phyloP scores from a whole-genome alignment of 2,888 invertebrate genomes.

The Drosophila neoperkinsi region DNA sequence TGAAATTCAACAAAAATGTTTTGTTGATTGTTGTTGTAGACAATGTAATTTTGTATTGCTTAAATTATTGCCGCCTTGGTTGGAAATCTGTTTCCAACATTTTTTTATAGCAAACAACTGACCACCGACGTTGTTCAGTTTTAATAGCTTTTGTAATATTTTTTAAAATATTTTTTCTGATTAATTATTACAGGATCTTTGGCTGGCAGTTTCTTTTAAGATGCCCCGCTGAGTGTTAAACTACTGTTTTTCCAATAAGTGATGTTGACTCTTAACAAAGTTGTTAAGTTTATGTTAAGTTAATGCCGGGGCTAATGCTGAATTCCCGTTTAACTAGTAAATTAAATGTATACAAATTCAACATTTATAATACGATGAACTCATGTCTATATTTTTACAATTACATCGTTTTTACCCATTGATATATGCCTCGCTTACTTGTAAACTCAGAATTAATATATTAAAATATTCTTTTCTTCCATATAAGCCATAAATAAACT shows the following conservation, averaged over 20 bases:
- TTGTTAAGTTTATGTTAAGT: slow-evolving; percentile 4
- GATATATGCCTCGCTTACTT: not conserved
- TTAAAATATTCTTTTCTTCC: not conserved
- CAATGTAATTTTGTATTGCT: slow-evolving; percentile 57
- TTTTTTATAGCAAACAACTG: slow-evolving; percentile 15
- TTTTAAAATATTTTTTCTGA: slow-evolving; percentile 11
- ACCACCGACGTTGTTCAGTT: slow-evolving; percentile 44
- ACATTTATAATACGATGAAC: not conserved
- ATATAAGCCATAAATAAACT: not conserved
- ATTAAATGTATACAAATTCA: not conserved
- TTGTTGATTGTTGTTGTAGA: slow-evolving; percentile 56
- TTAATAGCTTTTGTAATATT: slow-evolving; percentile 36
- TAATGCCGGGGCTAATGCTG: not conserved
- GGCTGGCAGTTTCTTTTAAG: not conserved
- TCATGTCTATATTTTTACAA: not conserved
- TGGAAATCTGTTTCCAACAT: slow-evolving; percentile 12
- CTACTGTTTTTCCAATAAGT: slow-evolving; percentile 41
- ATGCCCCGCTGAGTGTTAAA: slow-evolving; percentile 37
- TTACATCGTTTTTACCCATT: not conserved
- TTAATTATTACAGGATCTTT: slow-evolving; percentile 14
- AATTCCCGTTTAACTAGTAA: not conserved
- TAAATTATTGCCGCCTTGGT: slow-evolving; percentile 43
- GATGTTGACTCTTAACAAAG: slow-evolving; percentile 8
- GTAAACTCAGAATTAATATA: not conserved
- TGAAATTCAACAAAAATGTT: slow-evolving; percentile 46